These are phyloP conservation scores for Hydractinia symbiolongicarpus DNA, from an alignment of 30 jellyfish, hydroid and myxozoan genomes.

Conservation along the genomic window DNA sequence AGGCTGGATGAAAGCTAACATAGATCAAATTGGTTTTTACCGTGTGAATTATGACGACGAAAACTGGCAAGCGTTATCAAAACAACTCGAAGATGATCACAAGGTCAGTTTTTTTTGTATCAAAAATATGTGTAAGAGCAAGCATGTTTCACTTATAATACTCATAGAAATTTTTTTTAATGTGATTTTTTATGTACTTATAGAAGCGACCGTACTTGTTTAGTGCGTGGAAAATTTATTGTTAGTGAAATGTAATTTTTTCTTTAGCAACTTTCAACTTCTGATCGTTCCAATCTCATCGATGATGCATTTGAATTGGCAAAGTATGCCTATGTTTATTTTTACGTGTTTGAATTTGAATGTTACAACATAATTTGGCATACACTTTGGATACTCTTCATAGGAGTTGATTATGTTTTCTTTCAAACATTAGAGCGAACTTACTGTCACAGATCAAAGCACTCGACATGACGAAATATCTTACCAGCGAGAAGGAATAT, in stretches of 20 bases:
- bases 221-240: too few species aligned
- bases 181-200: neutral
- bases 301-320: constrained; percentile 82
- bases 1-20: constrained; percentile 76
- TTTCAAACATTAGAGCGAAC: constrained; percentile 38
- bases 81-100: constrained; percentile 60
- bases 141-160: neutral
- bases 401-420: neutral
- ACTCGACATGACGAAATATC: constrained; percentile 56
- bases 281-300: constrained; percentile 75
- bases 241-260: neutral
- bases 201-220: neutral
- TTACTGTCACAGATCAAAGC: constrained; percentile 34
- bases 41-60: constrained; percentile 57
- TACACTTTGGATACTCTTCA: too few species aligned
- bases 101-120: constrained; percentile 19
- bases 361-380: too few species aligned
- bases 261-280: constrained; percentile 42
- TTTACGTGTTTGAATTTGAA: neutral
- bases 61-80: constrained; percentile 54
- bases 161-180: neutral
- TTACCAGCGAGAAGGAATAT: constrained; percentile 54
- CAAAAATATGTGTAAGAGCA: too few species aligned
- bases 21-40: constrained; percentile 49
- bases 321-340: constrained; percentile 15